phyloP scores from a whole-genome alignment of 2,797 vertebrate species.

The Gambelia wislizenii region DNA sequence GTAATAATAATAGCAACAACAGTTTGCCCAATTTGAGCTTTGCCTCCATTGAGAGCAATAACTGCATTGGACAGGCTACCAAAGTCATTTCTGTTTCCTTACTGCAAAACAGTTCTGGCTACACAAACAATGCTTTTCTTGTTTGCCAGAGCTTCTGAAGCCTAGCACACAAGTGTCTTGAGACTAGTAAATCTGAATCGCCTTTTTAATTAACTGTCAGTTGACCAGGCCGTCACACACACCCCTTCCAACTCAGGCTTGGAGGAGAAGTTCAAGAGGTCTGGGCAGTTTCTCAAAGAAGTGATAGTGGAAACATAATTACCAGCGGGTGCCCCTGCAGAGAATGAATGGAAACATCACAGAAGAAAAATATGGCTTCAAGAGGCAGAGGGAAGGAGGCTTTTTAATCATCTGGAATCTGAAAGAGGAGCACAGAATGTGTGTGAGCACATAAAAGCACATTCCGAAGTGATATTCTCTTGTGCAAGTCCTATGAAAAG shows the following conservation, averaged over 20 bases:
- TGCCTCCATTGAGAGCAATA: neutral
- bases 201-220: constrained; percentile 46
- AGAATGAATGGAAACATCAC: neutral
- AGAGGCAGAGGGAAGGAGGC: neutral
- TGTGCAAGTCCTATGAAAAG: neutral
- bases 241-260: neutral
- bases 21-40: neutral
- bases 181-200: constrained; percentile 18
- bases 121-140: neutral
- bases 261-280: constrained; percentile 23
- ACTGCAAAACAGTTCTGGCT: neutral
- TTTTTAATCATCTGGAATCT: constrained; percentile 1
- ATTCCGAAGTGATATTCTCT: neutral
- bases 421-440: neutral
- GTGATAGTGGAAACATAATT: neutral
- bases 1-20: too few relatives aligned
- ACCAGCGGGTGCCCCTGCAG: neutral
- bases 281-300: constrained; percentile 30
- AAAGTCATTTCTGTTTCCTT: neutral
- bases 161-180: neutral
- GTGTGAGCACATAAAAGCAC: neutral
- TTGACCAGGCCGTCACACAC: neutral
- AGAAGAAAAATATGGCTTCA: neutral
- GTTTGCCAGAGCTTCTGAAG: neutral
- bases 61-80: neutral